phyloP scores from a whole-genome alignment of 2,113 vertebrate genomes.

The Heterochromis multidens region DNA sequence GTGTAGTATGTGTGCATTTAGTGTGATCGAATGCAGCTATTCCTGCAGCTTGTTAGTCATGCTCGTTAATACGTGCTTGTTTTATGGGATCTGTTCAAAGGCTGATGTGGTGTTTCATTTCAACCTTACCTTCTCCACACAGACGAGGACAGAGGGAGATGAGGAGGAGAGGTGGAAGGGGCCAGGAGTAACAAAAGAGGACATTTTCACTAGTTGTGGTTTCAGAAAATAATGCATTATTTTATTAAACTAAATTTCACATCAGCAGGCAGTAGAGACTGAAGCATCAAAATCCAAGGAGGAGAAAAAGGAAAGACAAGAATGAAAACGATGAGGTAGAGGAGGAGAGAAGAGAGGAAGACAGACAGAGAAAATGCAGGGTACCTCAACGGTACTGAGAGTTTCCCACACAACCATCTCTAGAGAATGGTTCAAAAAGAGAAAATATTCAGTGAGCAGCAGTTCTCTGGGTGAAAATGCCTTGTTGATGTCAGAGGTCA shows the following conservation, averaged over 20 bases:
- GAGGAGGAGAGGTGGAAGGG: not conserved
- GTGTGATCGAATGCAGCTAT: slow-evolving; percentile 28
- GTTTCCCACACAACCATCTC: not conserved
- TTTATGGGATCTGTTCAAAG: slow-evolving; percentile 76
- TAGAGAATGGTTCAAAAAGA: not conserved
- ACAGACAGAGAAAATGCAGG: not conserved
- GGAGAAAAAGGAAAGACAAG: not conserved
- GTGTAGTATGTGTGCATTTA: not conserved
- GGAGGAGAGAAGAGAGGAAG: not conserved
- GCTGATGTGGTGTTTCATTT: slow-evolving; percentile 66
- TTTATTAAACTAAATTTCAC: not conserved
- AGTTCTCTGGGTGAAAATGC: not conserved
- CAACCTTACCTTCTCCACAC: slow-evolving; percentile 56
- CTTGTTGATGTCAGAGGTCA: not conserved
- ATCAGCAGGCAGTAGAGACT: not conserved
- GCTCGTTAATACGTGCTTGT: slow-evolving; percentile 69
- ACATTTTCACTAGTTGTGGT: not conserved
- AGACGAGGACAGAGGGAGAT: not conserved
- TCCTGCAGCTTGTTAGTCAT: slow-evolving; percentile 76
- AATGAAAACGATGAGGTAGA: not conserved
- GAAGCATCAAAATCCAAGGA: not conserved
- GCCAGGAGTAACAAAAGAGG: not conserved
- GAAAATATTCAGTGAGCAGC: not conserved
- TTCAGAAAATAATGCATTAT: not conserved
- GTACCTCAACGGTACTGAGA: not conserved